Evolutionary conservation across 2,797 vertebrate genomes (phyloP), one percentile per base, ranked within the genome.

Genomic region (Zonotrichia albicollis): DNA sequence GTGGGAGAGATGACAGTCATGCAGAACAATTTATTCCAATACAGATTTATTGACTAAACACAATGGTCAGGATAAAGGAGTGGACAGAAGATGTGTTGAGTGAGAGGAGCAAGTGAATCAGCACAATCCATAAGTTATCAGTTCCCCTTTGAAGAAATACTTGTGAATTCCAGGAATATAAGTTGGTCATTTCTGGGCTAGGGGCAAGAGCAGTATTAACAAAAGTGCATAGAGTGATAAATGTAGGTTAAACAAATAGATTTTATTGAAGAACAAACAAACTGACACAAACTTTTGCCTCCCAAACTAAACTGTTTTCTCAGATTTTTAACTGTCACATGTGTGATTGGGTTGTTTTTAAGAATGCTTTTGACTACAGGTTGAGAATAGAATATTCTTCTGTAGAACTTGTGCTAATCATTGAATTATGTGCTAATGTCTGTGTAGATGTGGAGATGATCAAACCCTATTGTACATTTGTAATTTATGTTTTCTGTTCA

Each of bases 31-130:
- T 92, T 76, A 81, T 70, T 96, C 53, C 94, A 84, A 72, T 93
- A 94, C 92, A 94, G 79, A 90, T 94, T 95, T 97, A 96, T 96
- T 95, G 95, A 96, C 87, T 46, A 46, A 83, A 64, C 42, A 92
- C 68, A 74, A 58, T 60, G 70, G 51, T 64, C 40, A 54, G 77
- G 95, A 97, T 45, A 89, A 96, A 84, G 83, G 73, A 88, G 53
- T 68, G 50, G 74, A 87, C 80, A 92, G 79, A 91, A 93, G 73
- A 57, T 6, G 6, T 77, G 26, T 42, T 58, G 58, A 95, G 94
- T 62, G n/a, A 50, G 4, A 74, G 25, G 15, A 84, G 79, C 3
- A 2, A 94, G 40, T 26, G 19, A 68, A 87, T 87, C 84, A 84
- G 82, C 43, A 64, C 22, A 78, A 55, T 57, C 68, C 36, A 43